A percentile compares a stretch with the other conserved stretches of the same genome.
phyloP scores from a whole-genome alignment of 1,140 invertebrate genomes.

The Drosophila setifemur region DNA sequence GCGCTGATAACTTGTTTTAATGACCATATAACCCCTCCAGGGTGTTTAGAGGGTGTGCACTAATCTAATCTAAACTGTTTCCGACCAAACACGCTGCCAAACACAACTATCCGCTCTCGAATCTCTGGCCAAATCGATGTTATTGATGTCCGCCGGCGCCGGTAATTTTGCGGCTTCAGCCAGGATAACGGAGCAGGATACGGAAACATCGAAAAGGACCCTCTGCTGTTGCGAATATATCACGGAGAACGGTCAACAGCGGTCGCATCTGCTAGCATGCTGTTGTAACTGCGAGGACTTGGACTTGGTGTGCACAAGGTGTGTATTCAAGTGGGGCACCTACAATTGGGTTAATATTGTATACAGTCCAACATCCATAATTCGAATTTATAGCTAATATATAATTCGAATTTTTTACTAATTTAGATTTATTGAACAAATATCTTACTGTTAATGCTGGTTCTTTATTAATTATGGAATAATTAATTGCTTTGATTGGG shows the following conservation, averaged over 20 bases:
- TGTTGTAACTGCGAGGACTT: conserved; percentile 85
- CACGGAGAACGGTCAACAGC: conserved; percentile 81
- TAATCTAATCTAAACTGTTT: conserved; percentile 47
- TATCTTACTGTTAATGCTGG: no score
- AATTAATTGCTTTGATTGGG: no score
- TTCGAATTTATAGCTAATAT: no score
- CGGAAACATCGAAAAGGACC: not conserved
- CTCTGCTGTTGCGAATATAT: conserved; percentile 86
- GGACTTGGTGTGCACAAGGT: conserved; percentile 82
- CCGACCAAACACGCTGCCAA: conserved; percentile 46
- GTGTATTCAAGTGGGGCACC: no score
- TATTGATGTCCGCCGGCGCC: conserved; percentile 16
- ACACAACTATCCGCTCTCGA: not conserved
- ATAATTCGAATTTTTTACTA: no score
- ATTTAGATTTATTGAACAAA: no score
- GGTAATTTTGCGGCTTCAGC: conserved; percentile 39
- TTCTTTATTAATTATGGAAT: no score
- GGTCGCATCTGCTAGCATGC: conserved; percentile 84
- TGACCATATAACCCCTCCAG: not conserved
- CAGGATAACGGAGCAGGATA: conserved; percentile 35
- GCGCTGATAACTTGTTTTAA: not conserved
- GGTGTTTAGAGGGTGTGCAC: not conserved
- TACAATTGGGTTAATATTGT: conserved; percentile 3
- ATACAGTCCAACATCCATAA: no score
- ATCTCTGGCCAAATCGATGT: conserved; percentile 33